Percentiles rank a stretch among this genome's conserved stretches.
Evolutionary conservation across 1,140 invertebrate genomes (phyloP).

Genomic region (Oncopodura yosiiana): DNA sequence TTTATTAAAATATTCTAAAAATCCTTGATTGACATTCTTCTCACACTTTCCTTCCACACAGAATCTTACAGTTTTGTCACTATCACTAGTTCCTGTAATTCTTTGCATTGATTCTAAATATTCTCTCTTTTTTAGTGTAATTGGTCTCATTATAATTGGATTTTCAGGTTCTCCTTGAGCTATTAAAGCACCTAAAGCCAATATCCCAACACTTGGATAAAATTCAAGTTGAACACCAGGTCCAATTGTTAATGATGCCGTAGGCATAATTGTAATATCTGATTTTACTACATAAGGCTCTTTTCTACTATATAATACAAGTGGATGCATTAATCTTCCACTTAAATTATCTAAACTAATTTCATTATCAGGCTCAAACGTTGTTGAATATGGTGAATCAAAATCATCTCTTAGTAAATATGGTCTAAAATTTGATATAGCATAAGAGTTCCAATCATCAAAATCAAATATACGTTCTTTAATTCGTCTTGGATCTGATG

Average conservation of each 20-base stretch:
- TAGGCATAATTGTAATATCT: slow-evolving; percentile 95
- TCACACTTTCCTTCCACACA: slow-evolving; percentile 39
- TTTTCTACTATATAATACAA: slow-evolving; percentile 55
- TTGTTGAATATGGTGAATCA: slow-evolving; percentile 61
- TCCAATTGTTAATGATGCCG: slow-evolving; percentile 66
- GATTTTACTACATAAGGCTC: slow-evolving; percentile 72
- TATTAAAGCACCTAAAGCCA: slow-evolving; percentile 84
- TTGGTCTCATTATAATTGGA: slow-evolving; percentile 75
- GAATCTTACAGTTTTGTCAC: slow-evolving; percentile 34
- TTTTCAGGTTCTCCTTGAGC: slow-evolving; percentile 67
- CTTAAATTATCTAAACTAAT: slow-evolving; percentile 62
- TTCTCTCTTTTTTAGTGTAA: slow-evolving; percentile 34
- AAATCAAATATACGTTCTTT: slow-evolving; percentile 90
- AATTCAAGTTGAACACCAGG: slow-evolving; percentile 90
- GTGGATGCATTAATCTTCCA: slow-evolving; percentile 66
- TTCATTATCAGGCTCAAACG: slow-evolving; percentile 45
- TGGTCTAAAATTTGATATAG: slow-evolving; percentile 77
- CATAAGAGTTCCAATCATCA: slow-evolving; percentile 98
- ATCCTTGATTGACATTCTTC: slow-evolving; percentile 47
- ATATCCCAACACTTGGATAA: slow-evolving; percentile 89
- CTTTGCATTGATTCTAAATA: slow-evolving; percentile 2
- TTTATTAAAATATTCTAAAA: slow-evolving; percentile 87
- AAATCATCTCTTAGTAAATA: slow-evolving; percentile 68
- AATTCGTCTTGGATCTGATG: slow-evolving; percentile 58
- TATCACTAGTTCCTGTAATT: slow-evolving; percentile 10